These are phyloP conservation scores for Choristoneura fumiferana DNA, from an alignment of 1,140 invertebrate species.

Conservation along the genomic window DNA sequence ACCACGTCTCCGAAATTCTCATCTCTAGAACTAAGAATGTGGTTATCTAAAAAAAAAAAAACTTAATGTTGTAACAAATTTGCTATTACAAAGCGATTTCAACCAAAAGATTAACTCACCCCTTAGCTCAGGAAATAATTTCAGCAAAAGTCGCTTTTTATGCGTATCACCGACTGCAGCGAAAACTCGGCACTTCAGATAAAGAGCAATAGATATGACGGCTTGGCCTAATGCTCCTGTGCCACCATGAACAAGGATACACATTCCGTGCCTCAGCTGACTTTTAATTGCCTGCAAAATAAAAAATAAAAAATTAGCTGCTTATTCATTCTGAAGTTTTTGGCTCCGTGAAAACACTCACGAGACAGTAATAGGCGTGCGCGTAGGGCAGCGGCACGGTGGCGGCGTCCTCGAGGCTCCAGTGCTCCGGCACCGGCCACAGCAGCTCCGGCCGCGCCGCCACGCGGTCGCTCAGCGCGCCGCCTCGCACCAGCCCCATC, in stretches of 20 bases:
- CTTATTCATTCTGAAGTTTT: too few species aligned
- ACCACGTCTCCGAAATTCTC: conserved; percentile 24
- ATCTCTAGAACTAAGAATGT: conserved; percentile 28
- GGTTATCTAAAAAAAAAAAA: conserved; percentile 67
- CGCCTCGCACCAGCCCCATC: conserved; percentile 40
- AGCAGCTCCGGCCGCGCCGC: conserved; percentile 76
- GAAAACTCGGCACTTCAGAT: conserved; percentile 79
- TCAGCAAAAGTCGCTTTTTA: conserved; percentile 69
- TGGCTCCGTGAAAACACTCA: too few species aligned
- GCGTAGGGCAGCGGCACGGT: conserved; percentile 81
- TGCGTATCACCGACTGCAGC: conserved; percentile 79
- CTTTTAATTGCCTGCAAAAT: conserved; percentile 23
- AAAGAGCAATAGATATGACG: conserved; percentile 83
- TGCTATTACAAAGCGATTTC: too few species aligned
- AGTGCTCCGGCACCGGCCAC: conserved; percentile 85
- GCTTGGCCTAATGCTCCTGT: conserved; percentile 87
- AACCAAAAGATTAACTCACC: conserved; percentile 55
- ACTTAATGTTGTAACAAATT: conserved; percentile 84
- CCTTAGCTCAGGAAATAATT: conserved; percentile 62
- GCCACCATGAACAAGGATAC: conserved; percentile 85
- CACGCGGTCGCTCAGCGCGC: conserved; percentile 36
- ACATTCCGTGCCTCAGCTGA: conserved; percentile 63
- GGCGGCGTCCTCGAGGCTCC: conserved; percentile 87
- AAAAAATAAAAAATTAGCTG: too few species aligned
- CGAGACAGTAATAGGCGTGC: conserved; percentile 76